Conservation (phyloP, 1,140 invertebrate genomes). For the Chironomus tepperi region DNA sequence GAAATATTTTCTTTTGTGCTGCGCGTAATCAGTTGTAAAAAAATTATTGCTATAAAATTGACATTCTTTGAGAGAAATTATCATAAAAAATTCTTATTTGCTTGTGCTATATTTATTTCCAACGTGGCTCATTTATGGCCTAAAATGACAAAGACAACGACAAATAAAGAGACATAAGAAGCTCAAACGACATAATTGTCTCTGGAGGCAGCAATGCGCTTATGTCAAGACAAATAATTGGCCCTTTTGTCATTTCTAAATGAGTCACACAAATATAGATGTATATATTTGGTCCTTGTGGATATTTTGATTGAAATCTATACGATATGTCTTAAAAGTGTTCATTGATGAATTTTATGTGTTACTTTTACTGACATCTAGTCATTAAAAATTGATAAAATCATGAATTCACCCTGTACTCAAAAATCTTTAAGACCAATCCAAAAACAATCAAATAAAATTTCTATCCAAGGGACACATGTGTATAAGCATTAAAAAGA, state of each 20-base stretch:
- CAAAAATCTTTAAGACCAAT: too few species aligned
- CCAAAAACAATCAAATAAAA: too few species aligned
- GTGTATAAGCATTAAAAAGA: background rate
- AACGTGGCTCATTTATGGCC: background rate
- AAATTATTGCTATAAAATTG: background rate
- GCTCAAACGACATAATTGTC: background rate
- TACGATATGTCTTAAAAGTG: too few species aligned
- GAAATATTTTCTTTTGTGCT: background rate
- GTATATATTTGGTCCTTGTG: background rate
- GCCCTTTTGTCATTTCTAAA: background rate
- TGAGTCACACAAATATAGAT: background rate
- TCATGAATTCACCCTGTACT: too few species aligned
- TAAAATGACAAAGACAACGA: too few species aligned
- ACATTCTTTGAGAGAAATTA: background rate
- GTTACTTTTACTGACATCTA: too few species aligned
- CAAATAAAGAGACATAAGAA: background rate
- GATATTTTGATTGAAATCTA: too few species aligned
- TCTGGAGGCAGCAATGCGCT: slow-evolving; percentile 10
- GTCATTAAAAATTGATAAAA: too few species aligned
- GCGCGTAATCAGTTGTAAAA: background rate
- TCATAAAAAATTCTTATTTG: background rate
- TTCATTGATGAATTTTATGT: too few species aligned
- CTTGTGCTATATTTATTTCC: background rate
- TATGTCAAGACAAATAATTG: slow-evolving; percentile 9
- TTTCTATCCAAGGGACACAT: too few species aligned